A percentile compares a stretch with the other conserved stretches of the same genome.
phyloP scores from a whole-genome alignment of 1,140 invertebrate genomes.

The Brachionus asplanchnoidis region DNA sequence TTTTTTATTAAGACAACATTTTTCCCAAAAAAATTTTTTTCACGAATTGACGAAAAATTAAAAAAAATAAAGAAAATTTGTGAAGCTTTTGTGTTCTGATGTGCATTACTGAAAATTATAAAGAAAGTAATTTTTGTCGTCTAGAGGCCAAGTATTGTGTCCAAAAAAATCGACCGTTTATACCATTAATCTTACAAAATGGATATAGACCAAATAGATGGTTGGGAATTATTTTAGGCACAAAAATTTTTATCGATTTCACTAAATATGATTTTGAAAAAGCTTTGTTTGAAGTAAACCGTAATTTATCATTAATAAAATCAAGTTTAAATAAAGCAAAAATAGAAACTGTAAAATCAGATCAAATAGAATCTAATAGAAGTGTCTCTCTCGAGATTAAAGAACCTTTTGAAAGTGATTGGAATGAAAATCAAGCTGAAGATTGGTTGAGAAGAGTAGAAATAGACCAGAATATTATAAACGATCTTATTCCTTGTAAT shows the following conservation, averaged over 20 bases:
- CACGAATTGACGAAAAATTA: too few relatives aligned
- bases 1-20: too few relatives aligned
- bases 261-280: slow-evolving; percentile 30
- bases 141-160: slow-evolving; percentile 52
- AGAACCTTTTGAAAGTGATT: background rate
- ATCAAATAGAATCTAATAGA: background rate
- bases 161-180: slow-evolving; percentile 47
- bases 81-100: slow-evolving; percentile 50
- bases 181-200: slow-evolving; percentile 49
- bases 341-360: background rate
- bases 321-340: background rate
- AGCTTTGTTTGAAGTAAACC: background rate
- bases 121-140: slow-evolving; percentile 52
- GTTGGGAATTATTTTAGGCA: slow-evolving; percentile 52
- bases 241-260: slow-evolving; percentile 50
- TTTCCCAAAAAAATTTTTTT: too few relatives aligned
- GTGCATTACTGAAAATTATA: slow-evolving; percentile 54
- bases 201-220: slow-evolving; percentile 50
- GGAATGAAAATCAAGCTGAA: slow-evolving; percentile 23
- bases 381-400: background rate
- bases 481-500: background rate
- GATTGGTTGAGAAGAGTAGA: background rate
- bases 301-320: background rate
- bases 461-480: background rate
- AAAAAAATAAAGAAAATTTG: too few relatives aligned